A percentile compares a stretch with the other conserved stretches of the same genome.
Conservation (phyloP, 2,888 invertebrate genomes). For the Ganaspis brasiliensis region DNA sequence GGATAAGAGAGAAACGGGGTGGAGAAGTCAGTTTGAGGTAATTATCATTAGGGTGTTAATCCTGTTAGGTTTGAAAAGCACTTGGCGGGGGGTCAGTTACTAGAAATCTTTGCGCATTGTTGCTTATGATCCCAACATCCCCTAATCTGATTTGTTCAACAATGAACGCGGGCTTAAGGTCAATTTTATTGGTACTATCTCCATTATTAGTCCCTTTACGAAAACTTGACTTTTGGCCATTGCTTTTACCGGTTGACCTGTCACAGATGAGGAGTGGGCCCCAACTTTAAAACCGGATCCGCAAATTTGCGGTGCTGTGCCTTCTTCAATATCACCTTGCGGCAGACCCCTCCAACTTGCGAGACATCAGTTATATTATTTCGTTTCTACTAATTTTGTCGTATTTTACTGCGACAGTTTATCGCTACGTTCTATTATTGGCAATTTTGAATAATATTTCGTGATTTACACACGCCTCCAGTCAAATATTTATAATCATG, state of each 20-base stretch:
- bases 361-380: slow-evolving; percentile 9
- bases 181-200: slow-evolving; percentile 59
- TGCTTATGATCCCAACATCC: slow-evolving; percentile 41
- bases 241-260: slow-evolving; percentile 25
- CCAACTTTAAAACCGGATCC: slow-evolving; percentile 2
- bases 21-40: slow-evolving; percentile 49
- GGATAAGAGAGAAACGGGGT: slow-evolving; percentile 5
- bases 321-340: background rate
- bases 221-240: slow-evolving; percentile 37
- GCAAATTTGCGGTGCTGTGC: slow-evolving; percentile 30
- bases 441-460: background rate
- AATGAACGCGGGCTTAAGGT: slow-evolving; percentile 55
- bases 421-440: slow-evolving; percentile 1
- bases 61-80: slow-evolving; percentile 60
- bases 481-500: slow-evolving; percentile 12
- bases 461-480: background rate
- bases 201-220: slow-evolving; percentile 44
- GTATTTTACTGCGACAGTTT: slow-evolving; percentile 19
- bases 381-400: slow-evolving; percentile 14
- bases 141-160: slow-evolving; percentile 66
- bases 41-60: slow-evolving; percentile 66
- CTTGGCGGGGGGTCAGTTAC: slow-evolving; percentile 29
- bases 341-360: background rate
- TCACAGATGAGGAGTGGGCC: background rate
- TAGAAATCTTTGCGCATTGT: background rate